These are phyloP conservation scores for Diuraphis noxia DNA, from an alignment of 1,140 invertebrate species.

Conservation along the genomic window DNA sequence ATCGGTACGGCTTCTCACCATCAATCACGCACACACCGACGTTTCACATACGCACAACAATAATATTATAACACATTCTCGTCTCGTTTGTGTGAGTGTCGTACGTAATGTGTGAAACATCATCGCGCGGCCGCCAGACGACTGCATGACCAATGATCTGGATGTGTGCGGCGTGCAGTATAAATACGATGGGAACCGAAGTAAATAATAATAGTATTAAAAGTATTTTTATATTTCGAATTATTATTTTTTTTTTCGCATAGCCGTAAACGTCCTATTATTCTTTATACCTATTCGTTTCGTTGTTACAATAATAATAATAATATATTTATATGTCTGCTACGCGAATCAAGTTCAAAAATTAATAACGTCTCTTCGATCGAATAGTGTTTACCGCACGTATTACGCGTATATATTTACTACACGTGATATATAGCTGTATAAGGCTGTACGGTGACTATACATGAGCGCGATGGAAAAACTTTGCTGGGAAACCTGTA, in stretches of 20 bases:
- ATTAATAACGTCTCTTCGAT: neutral
- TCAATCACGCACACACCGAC: slow-evolving; percentile 25
- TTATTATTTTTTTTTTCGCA: slow-evolving; percentile 5
- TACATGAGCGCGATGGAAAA: neutral
- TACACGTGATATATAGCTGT: neutral
- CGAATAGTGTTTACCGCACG: neutral
- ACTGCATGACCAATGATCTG: slow-evolving; percentile 31
- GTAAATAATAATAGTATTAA: neutral
- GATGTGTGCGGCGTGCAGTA: neutral
- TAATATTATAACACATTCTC: slow-evolving; percentile 41
- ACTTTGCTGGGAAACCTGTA: slow-evolving; percentile 24
- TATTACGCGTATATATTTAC: slow-evolving; percentile 17
- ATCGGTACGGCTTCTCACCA: slow-evolving; percentile 22
- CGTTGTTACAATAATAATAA: neutral
- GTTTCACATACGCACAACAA: neutral
- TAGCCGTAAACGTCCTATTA: neutral
- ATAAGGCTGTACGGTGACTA: neutral
- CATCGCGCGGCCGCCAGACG: neutral
- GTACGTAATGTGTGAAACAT: slow-evolving; percentile 21
- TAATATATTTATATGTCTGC: neutral
- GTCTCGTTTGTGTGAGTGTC: slow-evolving; percentile 42
- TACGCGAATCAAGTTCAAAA: neutral
- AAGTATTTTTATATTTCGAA: neutral
- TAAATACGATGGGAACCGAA: slow-evolving; percentile 21
- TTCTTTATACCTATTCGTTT: neutral